A percentile compares a stretch with the other conserved stretches of the same genome.
Conservation (phyloP, 2,113 vertebrate genomes). For the Nanger granti region DNA sequence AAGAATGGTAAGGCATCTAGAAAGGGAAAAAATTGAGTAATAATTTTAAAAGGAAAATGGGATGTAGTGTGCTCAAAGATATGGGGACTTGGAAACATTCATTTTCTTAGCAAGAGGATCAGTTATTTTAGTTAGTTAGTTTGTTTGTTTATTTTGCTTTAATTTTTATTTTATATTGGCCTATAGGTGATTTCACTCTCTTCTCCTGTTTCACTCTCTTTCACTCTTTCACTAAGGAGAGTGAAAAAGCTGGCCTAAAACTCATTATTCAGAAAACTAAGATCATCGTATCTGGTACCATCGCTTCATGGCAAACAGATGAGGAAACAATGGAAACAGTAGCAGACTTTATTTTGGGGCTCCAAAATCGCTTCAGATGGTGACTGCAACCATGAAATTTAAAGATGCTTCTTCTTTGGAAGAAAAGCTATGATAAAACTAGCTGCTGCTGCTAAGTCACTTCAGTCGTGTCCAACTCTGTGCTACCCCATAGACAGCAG, state of each 20-base stretch:
- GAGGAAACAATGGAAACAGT: neutral
- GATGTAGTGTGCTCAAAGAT: neutral
- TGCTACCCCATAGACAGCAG: too few species aligned
- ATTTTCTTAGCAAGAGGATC: neutral
- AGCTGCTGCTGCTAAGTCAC: neutral
- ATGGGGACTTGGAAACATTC: neutral
- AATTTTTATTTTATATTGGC: neutral
- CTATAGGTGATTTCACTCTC: neutral
- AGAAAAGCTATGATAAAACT: neutral
- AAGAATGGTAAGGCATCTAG: neutral
- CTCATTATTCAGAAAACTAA: neutral
- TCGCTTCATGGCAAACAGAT: neutral
- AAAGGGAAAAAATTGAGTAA: neutral
- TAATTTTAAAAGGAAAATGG: neutral
- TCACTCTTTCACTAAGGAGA: neutral
- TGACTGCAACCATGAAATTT: neutral
- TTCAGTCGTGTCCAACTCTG: too few species aligned
- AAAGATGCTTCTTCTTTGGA: neutral
- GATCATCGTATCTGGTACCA: neutral
- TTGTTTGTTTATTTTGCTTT: neutral
- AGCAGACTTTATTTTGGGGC: neutral
- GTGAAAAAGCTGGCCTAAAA: neutral
- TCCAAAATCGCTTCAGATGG: neutral
- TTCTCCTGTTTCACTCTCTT: neutral
- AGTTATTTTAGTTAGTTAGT: neutral